Evolutionary conservation across 2,797 vertebrate genomes (phyloP).

Genomic region (Thamnophis elegans): DNA sequence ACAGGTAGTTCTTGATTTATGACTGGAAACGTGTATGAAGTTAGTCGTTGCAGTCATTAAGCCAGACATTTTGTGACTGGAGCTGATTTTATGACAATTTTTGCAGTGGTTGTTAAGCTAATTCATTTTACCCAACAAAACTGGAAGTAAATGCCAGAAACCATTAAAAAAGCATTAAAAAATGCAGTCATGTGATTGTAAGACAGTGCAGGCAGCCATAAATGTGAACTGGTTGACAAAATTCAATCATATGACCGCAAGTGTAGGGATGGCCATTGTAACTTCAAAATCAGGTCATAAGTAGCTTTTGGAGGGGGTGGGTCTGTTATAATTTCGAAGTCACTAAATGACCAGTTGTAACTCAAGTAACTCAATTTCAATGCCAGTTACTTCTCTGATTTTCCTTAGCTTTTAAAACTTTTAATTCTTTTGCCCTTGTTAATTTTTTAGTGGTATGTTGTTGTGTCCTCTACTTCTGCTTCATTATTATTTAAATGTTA

Average conservation of each 20-base stretch:
- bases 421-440: neutral
- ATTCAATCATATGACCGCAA: neutral
- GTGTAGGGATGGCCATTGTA: neutral
- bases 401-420: neutral
- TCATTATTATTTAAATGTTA: neutral
- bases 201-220: neutral
- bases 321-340: neutral
- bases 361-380: neutral
- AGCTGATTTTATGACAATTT: neutral
- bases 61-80: neutral
- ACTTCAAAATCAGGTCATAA: neutral
- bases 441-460: neutral
- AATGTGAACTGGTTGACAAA: neutral
- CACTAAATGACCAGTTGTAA: neutral
- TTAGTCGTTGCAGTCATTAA: neutral
- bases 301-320: neutral
- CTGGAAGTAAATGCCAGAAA: neutral
- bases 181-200: neutral
- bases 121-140: neutral
- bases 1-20: neutral
- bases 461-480: neutral
- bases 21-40: neutral
- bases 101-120: neutral
- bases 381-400: neutral
- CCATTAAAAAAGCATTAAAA: neutral